phyloP scores from a whole-genome alignment of 2,113 vertebrate species.

The Amblyopsis rosae region DNA sequence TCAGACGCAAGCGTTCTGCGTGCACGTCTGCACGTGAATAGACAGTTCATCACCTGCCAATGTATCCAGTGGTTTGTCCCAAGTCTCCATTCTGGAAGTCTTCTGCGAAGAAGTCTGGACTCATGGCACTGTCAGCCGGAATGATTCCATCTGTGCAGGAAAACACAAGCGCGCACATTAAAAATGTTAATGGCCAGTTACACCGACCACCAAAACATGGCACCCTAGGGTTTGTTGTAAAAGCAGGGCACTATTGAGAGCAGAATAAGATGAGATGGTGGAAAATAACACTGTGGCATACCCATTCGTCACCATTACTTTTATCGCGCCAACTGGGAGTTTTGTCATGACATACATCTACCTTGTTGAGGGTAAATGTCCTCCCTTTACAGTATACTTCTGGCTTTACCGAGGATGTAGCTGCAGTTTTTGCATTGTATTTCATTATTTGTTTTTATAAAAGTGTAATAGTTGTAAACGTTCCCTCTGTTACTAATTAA shows the following conservation, averaged over 20 bases:
- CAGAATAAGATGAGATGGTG: background rate
- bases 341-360: background rate
- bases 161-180: background rate
- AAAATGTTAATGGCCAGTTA: background rate
- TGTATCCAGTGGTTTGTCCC: slow-evolving; percentile 72
- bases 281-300: background rate
- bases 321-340: background rate
- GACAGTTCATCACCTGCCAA: slow-evolving; percentile 75
- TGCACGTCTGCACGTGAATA: background rate
- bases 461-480: too few species aligned
- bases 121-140: slow-evolving; percentile 80
- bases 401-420: too few species aligned
- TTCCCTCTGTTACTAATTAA: too few species aligned
- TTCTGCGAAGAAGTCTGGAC: slow-evolving; percentile 81
- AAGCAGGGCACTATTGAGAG: background rate
- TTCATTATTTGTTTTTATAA: too few species aligned
- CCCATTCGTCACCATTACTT: background rate
- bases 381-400: background rate
- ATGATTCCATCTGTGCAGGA: slow-evolving; percentile 81
- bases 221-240: background rate
- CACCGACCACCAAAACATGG: background rate
- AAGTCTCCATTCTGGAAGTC: slow-evolving; percentile 87
- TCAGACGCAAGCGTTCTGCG: background rate
- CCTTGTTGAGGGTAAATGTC: background rate
- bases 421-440: background rate